Evolutionary conservation across 2,797 vertebrate species (phyloP).

Genomic region (Lutjanus campechanus): DNA sequence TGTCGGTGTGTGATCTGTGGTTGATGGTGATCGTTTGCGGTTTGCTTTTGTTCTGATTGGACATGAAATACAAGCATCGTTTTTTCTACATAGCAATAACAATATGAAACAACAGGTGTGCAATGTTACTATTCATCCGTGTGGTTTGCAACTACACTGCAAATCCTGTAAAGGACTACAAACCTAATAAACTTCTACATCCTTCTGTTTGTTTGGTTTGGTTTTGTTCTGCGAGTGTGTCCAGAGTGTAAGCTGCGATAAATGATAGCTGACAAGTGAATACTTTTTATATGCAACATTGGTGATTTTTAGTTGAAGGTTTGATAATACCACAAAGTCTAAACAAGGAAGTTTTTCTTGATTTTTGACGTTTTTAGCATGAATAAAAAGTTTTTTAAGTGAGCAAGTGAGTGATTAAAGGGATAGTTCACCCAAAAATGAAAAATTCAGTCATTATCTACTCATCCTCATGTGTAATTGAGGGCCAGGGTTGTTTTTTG

Average conservation of each 20-base stretch:
- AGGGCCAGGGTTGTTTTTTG: no score
- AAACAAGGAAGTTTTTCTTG: background rate
- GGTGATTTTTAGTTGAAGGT: background rate
- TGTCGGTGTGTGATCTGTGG: background rate
- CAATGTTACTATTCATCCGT: background rate
- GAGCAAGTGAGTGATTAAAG: no score
- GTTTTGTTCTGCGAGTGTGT: background rate
- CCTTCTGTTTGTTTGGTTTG: background rate
- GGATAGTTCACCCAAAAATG: no score
- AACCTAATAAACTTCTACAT: slow-evolving; percentile 41
- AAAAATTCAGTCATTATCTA: no score
- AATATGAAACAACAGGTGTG: background rate
- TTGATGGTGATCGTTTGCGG: background rate
- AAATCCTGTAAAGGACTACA: slow-evolving; percentile 17
- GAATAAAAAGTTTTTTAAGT: no score
- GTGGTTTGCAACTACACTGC: slow-evolving; percentile 29
- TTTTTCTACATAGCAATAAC: slow-evolving; percentile 39
- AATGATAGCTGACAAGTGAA: no score
- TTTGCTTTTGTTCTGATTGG: slow-evolving; percentile 3
- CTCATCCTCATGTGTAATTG: no score
- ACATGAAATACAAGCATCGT: slow-evolving; percentile 8
- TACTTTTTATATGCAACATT: no score
- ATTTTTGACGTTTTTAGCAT: background rate
- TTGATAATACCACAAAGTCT: background rate
- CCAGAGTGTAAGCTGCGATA: background rate